Evolutionary conservation across 2,797 vertebrate species (phyloP), one percentile per base, ranked within the genome.

Genomic region (Glossophaga mutica): DNA sequence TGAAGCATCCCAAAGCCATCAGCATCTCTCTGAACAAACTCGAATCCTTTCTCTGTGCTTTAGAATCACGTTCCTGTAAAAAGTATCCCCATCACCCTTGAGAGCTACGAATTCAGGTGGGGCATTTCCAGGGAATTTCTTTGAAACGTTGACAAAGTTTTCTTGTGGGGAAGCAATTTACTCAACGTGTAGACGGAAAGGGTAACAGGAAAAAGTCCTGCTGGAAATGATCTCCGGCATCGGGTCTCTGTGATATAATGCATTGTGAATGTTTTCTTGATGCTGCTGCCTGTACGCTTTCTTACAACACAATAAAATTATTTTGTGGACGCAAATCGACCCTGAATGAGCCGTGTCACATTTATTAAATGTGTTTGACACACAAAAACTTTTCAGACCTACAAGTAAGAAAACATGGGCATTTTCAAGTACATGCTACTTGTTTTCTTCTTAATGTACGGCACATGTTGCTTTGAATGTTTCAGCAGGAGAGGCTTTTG

Each of bases 231-330:
- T 96, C 97, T 98, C 97, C 98, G 97, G 97, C 98, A 97, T 97
- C 97, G 97, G 98, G 98, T 98, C 98, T 98, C 97, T 98, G 98
- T 92, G 98, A 97, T 97, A 24, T 98, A 97, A 97, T 96, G 98
- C 98, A 97, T 98, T 97, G 98, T 98, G 98, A 98, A 98, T 98
- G 98, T 98, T 98, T 98, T 98, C 98, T 98, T 98, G 97, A 98
- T 98, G 98, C 98, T 98, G 97, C 97, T 98, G 98, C 98, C 97
- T 98, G 98, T 98, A 98, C 98, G 98, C 98, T 98, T 98, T 99
- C 98, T 98, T 98, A 98, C 97, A 97, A 97, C 98, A 98, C 96
- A 98, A 98, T 98, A 99, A 98, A 98, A 98, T 96, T 98, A 98
- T 98, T 99, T 98, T 99, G 98, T 98, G 98, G 98, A 98, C 97